These are phyloP conservation scores for Typhlichthys eigenmanni DNA, from an alignment of 2,797 vertebrate genomes.

Conservation along the genomic window DNA sequence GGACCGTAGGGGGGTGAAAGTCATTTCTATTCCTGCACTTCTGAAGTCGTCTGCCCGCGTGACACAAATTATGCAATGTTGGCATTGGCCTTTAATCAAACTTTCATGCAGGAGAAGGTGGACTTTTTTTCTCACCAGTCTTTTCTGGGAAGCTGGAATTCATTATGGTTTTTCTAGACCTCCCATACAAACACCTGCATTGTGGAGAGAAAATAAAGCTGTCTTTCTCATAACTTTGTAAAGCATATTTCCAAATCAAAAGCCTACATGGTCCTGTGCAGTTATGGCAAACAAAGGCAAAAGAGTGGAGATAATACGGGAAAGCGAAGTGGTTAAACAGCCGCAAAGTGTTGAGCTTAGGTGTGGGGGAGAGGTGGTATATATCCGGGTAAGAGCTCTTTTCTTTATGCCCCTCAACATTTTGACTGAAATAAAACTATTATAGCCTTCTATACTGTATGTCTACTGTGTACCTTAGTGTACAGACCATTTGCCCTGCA, in stretches of 20 bases:
- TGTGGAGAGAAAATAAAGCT: neutral
- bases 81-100: slow-evolving; percentile 8
- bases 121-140: slow-evolving; percentile 8
- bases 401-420: too few species aligned
- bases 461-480: slow-evolving; percentile 3
- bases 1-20: slow-evolving; percentile 1
- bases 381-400: too few species aligned
- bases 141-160: slow-evolving; percentile 20
- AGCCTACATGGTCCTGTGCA: too few species aligned
- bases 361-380: too few species aligned
- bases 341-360: too few species aligned
- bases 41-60: neutral
- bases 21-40: slow-evolving; percentile 14
- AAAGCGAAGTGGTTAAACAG: too few species aligned
- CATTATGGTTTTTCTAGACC: slow-evolving; percentile 5
- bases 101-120: slow-evolving; percentile 7
- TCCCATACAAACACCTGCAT: neutral
- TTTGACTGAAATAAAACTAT: neutral
- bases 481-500: neutral
- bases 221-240: neutral
- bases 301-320: too few species aligned
- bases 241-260: too few species aligned
- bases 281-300: too few species aligned
- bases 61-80: slow-evolving; percentile 21
- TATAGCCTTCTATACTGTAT: too few species aligned